Base-by-base conservation (phyloP, 2,888 invertebrate species). In the Pyralis farinalis region DNA sequence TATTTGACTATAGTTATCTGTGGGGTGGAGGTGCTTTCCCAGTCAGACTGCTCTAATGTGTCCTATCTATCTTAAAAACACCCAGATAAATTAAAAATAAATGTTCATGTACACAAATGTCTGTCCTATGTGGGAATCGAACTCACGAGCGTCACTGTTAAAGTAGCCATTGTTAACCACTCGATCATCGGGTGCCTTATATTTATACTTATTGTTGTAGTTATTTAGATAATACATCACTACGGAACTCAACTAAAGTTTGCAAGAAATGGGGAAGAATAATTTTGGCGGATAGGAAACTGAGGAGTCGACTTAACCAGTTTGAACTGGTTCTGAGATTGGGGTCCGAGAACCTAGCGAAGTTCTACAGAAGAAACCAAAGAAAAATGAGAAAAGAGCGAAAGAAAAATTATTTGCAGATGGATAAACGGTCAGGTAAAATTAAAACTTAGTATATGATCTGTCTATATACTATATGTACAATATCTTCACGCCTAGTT, bases 271-370 rank as follows among this genome's bases (percentile, higher is more conserved):
- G 87, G 87, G 51, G 58, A 9, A 53, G 66, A 11, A 82, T 86
- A 33, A 86, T 87, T 46, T 4, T 56, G 7, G 44, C 73, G 1
- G 66, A 78, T 44, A 73, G 51, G 45, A 66, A 49, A 34, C 55
- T 87, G 8, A 67, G 61, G 34, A 64, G 49, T 30, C 66, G 75
- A 10, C 60, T 86, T 1, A 77, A 80, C 44, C 58, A 61, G 31
- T 84, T 84, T 31, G 75, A 83, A 40, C 49, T 83, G 38, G 58
- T 65, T 7, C 48, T 73, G 9, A 71, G 56, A 49, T 45, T 79
- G 12, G 86, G 87, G 0, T 81, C 84, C 3, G 68, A 60, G 37
- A 63, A 47, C 16, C 52, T 81, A 36, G 78, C 71, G 0, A 72
- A 58, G 43, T 78, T 72, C 46, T 55, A 72, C 40, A 72, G 57